Conservation (phyloP, 92 coral and sea anemone species). For the Heteractis magnifica region DNA sequence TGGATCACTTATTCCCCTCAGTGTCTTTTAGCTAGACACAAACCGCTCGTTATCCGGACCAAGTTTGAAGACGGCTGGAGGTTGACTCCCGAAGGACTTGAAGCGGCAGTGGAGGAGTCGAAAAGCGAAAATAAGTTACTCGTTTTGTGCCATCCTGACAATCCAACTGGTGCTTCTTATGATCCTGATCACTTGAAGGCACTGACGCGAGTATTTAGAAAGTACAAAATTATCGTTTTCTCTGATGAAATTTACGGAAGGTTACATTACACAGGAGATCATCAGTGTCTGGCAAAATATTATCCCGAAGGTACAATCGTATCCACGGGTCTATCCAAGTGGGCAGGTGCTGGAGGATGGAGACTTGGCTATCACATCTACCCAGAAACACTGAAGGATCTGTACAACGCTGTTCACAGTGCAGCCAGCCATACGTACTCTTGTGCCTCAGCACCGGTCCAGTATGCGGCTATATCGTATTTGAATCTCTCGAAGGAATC, state of each 20-base stretch:
- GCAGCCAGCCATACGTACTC: conserved; percentile 62
- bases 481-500: conserved; percentile 43
- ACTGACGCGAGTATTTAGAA: conserved; percentile 29
- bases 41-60: conserved; percentile 42
- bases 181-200: conserved; percentile 37
- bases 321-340: conserved; percentile 52
- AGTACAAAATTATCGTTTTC: conserved; percentile 43
- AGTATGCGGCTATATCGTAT: conserved; percentile 50
- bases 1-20: conserved; percentile 57
- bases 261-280: conserved; percentile 41
- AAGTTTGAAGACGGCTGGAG: conserved; percentile 53
- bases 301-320: conserved; percentile 53
- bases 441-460: conserved; percentile 61
- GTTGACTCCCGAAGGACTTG: conserved; percentile 41
- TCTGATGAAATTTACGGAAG: conserved; percentile 61
- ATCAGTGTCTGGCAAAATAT: conserved; percentile 39
- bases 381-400: conserved; percentile 32
- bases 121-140: conserved; percentile 37
- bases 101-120: conserved; percentile 32
- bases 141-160: conserved; percentile 51
- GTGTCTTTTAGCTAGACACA: conserved; percentile 40
- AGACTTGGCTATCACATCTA: conserved; percentile 60
- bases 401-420: conserved; percentile 45
- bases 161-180: conserved; percentile 62
- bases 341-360: conserved; percentile 70